Conservation (phyloP, 1,140 invertebrate genomes). For the Leptinotarsa lineolata region DNA sequence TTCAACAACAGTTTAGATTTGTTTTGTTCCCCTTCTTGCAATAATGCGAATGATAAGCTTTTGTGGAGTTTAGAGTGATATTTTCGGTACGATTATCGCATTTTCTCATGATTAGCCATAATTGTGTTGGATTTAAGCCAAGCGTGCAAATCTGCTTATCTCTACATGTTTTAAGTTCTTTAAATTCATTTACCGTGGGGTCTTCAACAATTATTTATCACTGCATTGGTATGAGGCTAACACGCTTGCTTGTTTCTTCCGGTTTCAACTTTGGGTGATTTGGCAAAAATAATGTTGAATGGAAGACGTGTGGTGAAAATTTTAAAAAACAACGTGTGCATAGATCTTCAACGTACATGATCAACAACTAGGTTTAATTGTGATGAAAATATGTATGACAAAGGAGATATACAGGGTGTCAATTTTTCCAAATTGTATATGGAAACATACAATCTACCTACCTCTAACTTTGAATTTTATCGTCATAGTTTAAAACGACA, state of each 20-base stretch:
- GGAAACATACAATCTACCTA: too few relatives aligned
- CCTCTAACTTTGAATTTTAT: too few relatives aligned
- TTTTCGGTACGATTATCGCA: constrained; percentile 38
- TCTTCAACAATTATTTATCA: constrained; percentile 23
- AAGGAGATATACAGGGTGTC: too few relatives aligned
- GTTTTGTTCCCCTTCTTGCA: neutral
- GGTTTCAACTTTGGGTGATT: too few relatives aligned
- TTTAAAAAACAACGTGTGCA: too few relatives aligned
- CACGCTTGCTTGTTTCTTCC: neutral
- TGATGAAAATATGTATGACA: too few relatives aligned
- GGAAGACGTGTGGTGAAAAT: too few relatives aligned
- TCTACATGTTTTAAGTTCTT: constrained; percentile 38
- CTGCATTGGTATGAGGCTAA: neutral
- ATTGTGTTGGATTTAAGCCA: constrained; percentile 35
- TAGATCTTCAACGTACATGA: too few relatives aligned
- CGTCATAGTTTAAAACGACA: too few relatives aligned
- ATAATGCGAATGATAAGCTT: constrained; percentile 25
- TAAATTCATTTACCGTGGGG: constrained; percentile 31
- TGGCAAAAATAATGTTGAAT: too few relatives aligned
- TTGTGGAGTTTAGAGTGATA: constrained; percentile 29
- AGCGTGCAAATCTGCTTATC: constrained; percentile 38
- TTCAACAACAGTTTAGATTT: neutral
- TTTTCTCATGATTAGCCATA: constrained; percentile 41
- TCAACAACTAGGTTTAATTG: too few relatives aligned
- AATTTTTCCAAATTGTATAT: too few relatives aligned